phyloP scores from a whole-genome alignment of 1,140 invertebrate species.

The Cepaea nemoralis region DNA sequence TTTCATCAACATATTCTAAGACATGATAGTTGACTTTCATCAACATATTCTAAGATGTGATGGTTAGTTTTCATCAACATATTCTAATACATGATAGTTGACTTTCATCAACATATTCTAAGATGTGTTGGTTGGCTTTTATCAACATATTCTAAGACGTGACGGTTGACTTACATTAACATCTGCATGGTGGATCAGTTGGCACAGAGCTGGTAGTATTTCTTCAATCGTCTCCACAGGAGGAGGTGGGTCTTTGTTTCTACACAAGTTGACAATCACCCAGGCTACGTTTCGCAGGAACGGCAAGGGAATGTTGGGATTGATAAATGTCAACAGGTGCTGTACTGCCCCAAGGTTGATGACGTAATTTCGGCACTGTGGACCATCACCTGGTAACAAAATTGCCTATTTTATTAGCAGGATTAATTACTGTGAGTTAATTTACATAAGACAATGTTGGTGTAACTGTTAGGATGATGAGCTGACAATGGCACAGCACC shows the following conservation, averaged over 20 bases:
- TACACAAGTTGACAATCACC: conserved; percentile 72
- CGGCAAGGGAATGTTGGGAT: conserved; percentile 68
- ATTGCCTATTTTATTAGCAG: too few relatives aligned
- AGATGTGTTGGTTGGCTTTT: too few relatives aligned
- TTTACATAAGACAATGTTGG: background rate
- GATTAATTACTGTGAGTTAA: background rate
- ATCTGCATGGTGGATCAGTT: conserved; percentile 95
- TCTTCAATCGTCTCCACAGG: conserved; percentile 83
- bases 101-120: too few relatives aligned
- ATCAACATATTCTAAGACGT: too few relatives aligned
- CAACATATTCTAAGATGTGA: too few relatives aligned
- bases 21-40: too few relatives aligned
- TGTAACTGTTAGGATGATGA: too few relatives aligned
- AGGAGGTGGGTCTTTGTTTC: conserved; percentile 72
- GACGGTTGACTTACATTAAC: conserved; percentile 84
- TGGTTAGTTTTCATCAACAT: too few relatives aligned
- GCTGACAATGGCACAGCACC: too few relatives aligned
- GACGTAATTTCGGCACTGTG: conserved; percentile 71
- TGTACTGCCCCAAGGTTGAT: conserved; percentile 70
- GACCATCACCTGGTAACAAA: conserved; percentile 71
- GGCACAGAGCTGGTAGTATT: conserved; percentile 92
- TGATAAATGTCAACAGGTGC: conserved; percentile 71
- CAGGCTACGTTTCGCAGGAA: conserved; percentile 73
- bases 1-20: too few relatives aligned
- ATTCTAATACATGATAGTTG: too few relatives aligned